Evolutionary conservation across 2,888 invertebrate species (phyloP).

Genomic region (Furcula furcula): DNA sequence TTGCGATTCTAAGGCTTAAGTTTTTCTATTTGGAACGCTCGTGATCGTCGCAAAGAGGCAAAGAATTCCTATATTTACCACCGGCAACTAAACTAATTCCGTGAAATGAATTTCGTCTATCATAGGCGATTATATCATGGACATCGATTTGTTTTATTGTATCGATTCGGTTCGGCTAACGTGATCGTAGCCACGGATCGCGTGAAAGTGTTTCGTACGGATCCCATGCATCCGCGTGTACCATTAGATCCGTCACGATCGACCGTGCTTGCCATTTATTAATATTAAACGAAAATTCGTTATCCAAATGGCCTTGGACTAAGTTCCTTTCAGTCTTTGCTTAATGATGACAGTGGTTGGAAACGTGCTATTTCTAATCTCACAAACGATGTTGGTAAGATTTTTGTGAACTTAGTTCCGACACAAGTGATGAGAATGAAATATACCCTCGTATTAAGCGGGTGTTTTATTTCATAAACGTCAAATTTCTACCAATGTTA

Average conservation of each 20-base stretch:
- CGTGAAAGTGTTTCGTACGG: constrained; percentile 64
- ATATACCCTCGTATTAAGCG: constrained; percentile 7
- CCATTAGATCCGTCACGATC: constrained; percentile 68
- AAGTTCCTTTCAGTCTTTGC: constrained; percentile 75
- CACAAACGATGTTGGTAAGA: constrained; percentile 52
- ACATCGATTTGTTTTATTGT: constrained; percentile 47
- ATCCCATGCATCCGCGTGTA: constrained; percentile 61
- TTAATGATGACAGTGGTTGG: constrained; percentile 77
- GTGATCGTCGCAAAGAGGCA: background rate
- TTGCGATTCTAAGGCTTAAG: too few species aligned
- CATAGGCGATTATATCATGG: constrained; percentile 52
- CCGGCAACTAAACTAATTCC: constrained; percentile 29
- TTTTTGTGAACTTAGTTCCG: constrained; percentile 23
- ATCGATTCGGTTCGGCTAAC: constrained; percentile 52
- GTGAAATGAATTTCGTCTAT: constrained; percentile 39
- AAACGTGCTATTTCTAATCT: constrained; percentile 68
- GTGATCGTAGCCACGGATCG: constrained; percentile 30
- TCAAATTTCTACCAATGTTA: constrained; percentile 48
- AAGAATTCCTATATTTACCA: constrained; percentile 10
- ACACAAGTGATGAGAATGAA: background rate
- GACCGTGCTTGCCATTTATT: constrained; percentile 71
- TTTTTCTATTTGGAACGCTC: too few species aligned
- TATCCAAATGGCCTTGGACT: constrained; percentile 76
- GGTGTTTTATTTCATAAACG: constrained; percentile 33
- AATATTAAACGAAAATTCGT: constrained; percentile 80